Percentiles rank a stretch among this genome's conserved stretches.
phyloP scores from a whole-genome alignment of 64 coral and sea anemone genomes.

The Pocillopora verrucosa region DNA sequence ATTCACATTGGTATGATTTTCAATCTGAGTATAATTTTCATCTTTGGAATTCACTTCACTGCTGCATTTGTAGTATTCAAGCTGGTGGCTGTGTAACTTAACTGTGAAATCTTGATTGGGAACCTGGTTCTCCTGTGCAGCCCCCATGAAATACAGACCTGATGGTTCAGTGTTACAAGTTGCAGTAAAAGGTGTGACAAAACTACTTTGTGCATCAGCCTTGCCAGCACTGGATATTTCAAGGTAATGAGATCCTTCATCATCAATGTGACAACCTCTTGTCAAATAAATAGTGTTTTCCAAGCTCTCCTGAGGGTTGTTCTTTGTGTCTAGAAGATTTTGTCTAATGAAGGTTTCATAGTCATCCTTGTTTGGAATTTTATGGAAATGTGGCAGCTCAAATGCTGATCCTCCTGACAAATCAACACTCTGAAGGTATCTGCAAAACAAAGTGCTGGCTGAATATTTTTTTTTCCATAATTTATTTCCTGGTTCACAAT shows the following conservation, averaged over 20 bases:
- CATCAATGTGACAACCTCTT: not conserved
- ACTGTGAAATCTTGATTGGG: not conserved
- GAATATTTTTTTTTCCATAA: too few relatives aligned
- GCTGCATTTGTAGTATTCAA: not conserved
- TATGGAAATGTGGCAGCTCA: conserved; percentile 38
- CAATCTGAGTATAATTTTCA: not conserved
- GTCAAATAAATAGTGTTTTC: not conserved
- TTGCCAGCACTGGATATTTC: not conserved
- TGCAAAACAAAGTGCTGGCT: not conserved
- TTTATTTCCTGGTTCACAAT: too few relatives aligned
- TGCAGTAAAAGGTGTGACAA: not conserved
- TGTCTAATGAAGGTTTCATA: not conserved
- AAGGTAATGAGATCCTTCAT: not conserved
- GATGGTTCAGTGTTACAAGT: not conserved
- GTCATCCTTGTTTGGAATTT: not conserved
- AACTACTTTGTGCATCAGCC: not conserved
- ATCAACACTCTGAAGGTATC: conserved; percentile 55
- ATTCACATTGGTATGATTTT: not conserved
- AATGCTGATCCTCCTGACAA: conserved; percentile 45
- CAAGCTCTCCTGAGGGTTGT: not conserved
- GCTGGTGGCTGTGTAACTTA: not conserved
- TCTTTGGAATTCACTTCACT: not conserved
- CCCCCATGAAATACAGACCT: not conserved
- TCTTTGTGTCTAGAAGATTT: not conserved
- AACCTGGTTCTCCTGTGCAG: not conserved